Conservation (phyloP, 2,888 invertebrate genomes). For the Taenaris catops region DNA sequence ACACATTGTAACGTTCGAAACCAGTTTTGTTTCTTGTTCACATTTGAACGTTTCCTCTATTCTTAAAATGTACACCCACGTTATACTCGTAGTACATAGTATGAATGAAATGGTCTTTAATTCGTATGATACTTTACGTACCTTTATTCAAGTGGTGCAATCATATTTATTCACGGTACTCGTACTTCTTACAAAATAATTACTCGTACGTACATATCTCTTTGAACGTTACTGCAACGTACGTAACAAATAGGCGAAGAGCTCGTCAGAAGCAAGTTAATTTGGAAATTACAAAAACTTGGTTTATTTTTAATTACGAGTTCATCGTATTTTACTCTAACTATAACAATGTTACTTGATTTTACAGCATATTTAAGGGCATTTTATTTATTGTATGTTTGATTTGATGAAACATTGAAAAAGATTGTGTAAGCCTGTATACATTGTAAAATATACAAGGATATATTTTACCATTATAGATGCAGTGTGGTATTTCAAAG, state of each 20-base stretch:
- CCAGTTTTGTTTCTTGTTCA: conserved; percentile 9
- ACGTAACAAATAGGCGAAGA: conserved; percentile 2
- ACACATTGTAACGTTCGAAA: conserved; percentile 6
- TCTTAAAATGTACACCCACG: conserved; percentile 11
- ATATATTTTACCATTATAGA: too few relatives aligned
- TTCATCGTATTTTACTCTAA: too few relatives aligned
- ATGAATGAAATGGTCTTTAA: conserved; percentile 14
- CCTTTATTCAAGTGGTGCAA: conserved; percentile 11
- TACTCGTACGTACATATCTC: conserved; percentile 8
- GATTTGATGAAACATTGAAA: too few relatives aligned
- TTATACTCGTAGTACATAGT: neutral
- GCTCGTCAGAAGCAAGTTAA: too few relatives aligned
- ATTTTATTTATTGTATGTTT: too few relatives aligned
- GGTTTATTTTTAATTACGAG: too few relatives aligned
- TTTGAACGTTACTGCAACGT: conserved; percentile 6
- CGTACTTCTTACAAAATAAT: conserved; percentile 17
- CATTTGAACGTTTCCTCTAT: conserved; percentile 9
- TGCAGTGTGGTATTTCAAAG: too few relatives aligned
- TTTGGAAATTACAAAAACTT: too few relatives aligned
- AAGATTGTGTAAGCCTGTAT: too few relatives aligned
- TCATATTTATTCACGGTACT: conserved; percentile 12
- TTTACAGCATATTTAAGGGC: too few relatives aligned
- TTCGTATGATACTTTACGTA: conserved; percentile 12
- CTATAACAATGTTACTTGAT: too few relatives aligned
- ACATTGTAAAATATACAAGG: too few relatives aligned